These are phyloP conservation scores for Hylaeus anthracinus DNA, from an alignment of 1,140 invertebrate genomes.

Conservation along the genomic window DNA sequence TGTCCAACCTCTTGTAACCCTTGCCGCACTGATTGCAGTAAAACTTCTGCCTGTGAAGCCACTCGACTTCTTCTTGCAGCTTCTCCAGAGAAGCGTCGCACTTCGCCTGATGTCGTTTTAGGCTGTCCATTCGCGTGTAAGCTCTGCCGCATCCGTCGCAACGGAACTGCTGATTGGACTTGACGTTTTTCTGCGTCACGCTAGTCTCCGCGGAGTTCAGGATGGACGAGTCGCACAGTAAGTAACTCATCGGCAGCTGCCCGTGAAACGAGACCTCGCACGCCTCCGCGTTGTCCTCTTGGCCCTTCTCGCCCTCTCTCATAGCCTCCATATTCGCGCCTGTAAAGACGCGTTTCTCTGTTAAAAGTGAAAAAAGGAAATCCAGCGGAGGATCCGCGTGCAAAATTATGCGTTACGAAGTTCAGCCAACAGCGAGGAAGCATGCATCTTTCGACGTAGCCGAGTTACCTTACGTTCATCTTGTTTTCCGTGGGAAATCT, in stretches of 20 bases:
- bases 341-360: constrained; percentile 51
- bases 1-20: constrained; percentile 78
- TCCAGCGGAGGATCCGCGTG: no score
- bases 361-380: constrained; percentile 27
- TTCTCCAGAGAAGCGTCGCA: constrained; percentile 65
- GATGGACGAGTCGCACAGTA: constrained; percentile 57
- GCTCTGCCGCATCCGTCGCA: constrained; percentile 73
- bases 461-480: constrained; percentile 31
- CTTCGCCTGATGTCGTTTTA: constrained; percentile 75
- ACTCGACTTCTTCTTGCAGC: constrained; percentile 42
- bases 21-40: constrained; percentile 79
- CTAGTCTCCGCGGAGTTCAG: constrained; percentile 39
- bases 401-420: constrained; percentile 3
- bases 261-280: constrained; percentile 60
- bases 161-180: constrained; percentile 54
- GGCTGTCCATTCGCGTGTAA: constrained; percentile 75
- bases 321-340: constrained; percentile 43
- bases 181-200: constrained; percentile 30
- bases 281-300: constrained; percentile 52
- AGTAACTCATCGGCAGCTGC: constrained; percentile 56
- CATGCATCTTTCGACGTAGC: constrained; percentile 44
- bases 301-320: constrained; percentile 37
- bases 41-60: constrained; percentile 62
- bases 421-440: constrained; percentile 19
- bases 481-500: no score